These are phyloP conservation scores for Labeo calbasu DNA, from an alignment of 2,797 vertebrate genomes.

Conservation along the genomic window DNA sequence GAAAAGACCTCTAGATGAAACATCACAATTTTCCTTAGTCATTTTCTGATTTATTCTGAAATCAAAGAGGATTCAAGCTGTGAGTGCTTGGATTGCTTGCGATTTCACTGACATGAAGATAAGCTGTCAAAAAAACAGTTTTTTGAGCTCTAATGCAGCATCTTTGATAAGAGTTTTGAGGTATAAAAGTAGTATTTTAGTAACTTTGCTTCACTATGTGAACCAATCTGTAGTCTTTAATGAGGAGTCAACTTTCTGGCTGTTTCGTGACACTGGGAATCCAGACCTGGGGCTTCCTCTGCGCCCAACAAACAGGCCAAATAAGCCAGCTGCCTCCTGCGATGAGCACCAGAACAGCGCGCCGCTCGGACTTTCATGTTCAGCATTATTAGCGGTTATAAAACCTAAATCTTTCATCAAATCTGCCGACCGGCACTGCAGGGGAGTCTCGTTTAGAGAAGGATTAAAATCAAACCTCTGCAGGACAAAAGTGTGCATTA, in stretches of 20 bases:
- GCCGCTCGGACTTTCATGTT: conserved; percentile 60
- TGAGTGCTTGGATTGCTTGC: neutral
- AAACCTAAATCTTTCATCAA: conserved; percentile 62
- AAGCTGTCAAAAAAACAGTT: conserved; percentile 3
- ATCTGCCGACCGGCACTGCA: conserved; percentile 38
- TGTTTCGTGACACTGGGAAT: conserved; percentile 43
- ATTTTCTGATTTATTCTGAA: conserved; percentile 13
- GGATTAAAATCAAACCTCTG: conserved; percentile 53
- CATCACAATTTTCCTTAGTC: conserved; percentile 9
- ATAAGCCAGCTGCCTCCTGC: conserved; percentile 51
- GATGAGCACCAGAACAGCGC: conserved; percentile 44
- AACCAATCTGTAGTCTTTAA: conserved; percentile 41
- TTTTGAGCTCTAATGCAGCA: neutral
- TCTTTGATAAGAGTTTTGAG: conserved; percentile 12
- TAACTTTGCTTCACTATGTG: conserved; percentile 22
- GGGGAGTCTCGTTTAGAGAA: conserved; percentile 58
- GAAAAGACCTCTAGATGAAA: neutral
- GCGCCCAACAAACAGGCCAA: conserved; percentile 45
- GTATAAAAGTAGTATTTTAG: conserved; percentile 9
- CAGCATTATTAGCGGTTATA: conserved; percentile 61
- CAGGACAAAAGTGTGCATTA: conserved; percentile 45
- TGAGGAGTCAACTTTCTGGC: conserved; percentile 47
- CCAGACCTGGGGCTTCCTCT: conserved; percentile 24
- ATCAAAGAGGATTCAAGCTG: conserved; percentile 29
- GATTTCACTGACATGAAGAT: conserved; percentile 1